Evolutionary conservation across 2,888 invertebrate species (phyloP).

Genomic region (Calephelis perditalis): DNA sequence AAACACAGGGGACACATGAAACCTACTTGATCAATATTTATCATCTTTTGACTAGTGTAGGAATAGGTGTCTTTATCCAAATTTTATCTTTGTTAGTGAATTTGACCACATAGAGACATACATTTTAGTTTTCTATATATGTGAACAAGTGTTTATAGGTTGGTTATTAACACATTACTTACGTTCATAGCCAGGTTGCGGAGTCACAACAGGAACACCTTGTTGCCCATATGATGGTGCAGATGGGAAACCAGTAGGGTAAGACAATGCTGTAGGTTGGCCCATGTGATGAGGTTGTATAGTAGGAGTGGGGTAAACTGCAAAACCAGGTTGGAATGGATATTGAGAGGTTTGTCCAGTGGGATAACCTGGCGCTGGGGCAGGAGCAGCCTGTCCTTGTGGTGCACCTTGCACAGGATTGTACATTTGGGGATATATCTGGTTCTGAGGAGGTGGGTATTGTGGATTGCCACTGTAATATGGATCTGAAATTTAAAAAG

Average conservation of each 20-base stretch:
- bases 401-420: constrained; percentile 48
- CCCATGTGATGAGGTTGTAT: constrained; percentile 29
- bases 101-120: too few relatives aligned
- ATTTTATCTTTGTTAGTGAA: too few relatives aligned
- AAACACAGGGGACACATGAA: too few relatives aligned
- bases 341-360: constrained; percentile 34
- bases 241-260: constrained; percentile 37
- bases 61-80: too few relatives aligned
- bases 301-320: constrained; percentile 32
- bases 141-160: not conserved
- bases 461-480: constrained; percentile 44
- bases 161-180: constrained; percentile 22
- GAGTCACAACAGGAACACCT: constrained; percentile 32
- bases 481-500: constrained; percentile 46
- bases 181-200: constrained; percentile 31
- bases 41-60: too few relatives aligned
- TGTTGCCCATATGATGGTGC: constrained; percentile 30
- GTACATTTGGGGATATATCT: constrained; percentile 55
- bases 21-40: too few relatives aligned
- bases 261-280: constrained; percentile 48
- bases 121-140: too few relatives aligned
- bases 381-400: constrained; percentile 37
- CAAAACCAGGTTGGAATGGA: constrained; percentile 41
- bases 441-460: constrained; percentile 53
- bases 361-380: constrained; percentile 34